Evolutionary conservation across 2,797 vertebrate genomes (phyloP).

Genomic region (Macrochelys suwanniensis): DNA sequence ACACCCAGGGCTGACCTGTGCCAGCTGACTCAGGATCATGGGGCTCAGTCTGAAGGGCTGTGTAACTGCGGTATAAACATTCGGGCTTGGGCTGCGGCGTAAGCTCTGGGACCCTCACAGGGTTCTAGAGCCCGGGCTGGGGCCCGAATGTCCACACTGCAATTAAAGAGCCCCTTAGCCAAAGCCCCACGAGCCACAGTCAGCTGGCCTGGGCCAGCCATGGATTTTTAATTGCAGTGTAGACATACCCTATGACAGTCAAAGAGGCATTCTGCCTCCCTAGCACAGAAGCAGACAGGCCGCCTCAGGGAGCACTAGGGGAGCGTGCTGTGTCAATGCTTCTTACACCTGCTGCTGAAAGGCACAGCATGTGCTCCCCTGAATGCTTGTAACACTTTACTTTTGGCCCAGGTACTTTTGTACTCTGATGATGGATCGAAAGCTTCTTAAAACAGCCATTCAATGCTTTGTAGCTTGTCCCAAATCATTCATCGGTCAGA

Average conservation of each 20-base stretch:
- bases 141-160: neutral
- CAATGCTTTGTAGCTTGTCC: neutral
- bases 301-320: rapidly evolving
- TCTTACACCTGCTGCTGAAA: neutral
- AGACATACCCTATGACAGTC: neutral
- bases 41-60: neutral
- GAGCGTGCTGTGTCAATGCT: neutral
- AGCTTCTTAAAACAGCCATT: neutral
- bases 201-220: neutral
- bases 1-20: neutral
- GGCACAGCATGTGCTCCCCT: neutral
- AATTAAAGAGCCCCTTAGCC: neutral
- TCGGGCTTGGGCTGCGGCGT: neutral
- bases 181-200: no score
- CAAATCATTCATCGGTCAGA: neutral
- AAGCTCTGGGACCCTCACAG: neutral
- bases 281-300: neutral
- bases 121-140: neutral
- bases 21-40: neutral
- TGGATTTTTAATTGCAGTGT: neutral
- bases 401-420: neutral
- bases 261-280: neutral
- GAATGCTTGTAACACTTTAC: rapidly evolving
- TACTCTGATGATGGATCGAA: neutral
- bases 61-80: neutral